These are phyloP conservation scores for Bagarius yarrelli DNA, from an alignment of 2,113 vertebrate genomes.

Conservation along the genomic window DNA sequence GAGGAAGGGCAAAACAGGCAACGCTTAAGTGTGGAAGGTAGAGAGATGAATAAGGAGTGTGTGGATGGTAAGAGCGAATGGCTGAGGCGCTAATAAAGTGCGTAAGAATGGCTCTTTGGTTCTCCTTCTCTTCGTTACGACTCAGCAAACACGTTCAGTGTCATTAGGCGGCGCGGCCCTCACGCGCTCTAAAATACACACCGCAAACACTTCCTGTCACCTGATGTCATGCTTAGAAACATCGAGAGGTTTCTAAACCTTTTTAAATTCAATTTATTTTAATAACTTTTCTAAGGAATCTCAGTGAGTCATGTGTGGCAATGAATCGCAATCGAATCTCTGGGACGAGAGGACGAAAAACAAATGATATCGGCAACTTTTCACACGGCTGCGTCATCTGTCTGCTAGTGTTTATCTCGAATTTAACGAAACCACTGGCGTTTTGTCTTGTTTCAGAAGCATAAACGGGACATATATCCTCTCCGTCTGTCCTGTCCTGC, in stretches of 20 bases:
- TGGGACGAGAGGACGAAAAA: constrained; percentile 26
- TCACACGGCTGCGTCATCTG: constrained; percentile 21
- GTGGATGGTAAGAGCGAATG: not conserved
- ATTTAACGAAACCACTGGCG: not conserved
- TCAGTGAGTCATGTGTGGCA: too few relatives aligned
- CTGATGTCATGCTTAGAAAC: not conserved
- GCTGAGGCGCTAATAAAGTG: constrained; percentile 53
- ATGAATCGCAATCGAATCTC: too few relatives aligned
- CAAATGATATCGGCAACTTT: not conserved
- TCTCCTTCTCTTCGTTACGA: constrained; percentile 54
- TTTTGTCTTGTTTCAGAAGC: not conserved
- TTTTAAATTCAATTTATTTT: too few relatives aligned
- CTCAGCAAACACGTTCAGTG: constrained; percentile 57
- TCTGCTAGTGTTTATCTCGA: constrained; percentile 1
- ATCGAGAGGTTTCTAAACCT: too few relatives aligned
- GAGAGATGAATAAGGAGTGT: not conserved
- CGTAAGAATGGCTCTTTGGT: constrained; percentile 50
- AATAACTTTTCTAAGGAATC: too few relatives aligned
- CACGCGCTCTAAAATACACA: constrained; percentile 36
- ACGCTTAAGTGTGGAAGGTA: not conserved
- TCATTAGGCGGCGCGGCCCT: constrained; percentile 54
- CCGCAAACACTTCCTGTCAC: not conserved
- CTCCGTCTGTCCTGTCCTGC: too few relatives aligned
- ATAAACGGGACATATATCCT: too few relatives aligned
- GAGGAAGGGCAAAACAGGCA: constrained; percentile 4